Percentiles rank a stretch among this genome's conserved stretches.
Conservation (phyloP, 2,113 vertebrate species). For the Rhipidura dahli region DNA sequence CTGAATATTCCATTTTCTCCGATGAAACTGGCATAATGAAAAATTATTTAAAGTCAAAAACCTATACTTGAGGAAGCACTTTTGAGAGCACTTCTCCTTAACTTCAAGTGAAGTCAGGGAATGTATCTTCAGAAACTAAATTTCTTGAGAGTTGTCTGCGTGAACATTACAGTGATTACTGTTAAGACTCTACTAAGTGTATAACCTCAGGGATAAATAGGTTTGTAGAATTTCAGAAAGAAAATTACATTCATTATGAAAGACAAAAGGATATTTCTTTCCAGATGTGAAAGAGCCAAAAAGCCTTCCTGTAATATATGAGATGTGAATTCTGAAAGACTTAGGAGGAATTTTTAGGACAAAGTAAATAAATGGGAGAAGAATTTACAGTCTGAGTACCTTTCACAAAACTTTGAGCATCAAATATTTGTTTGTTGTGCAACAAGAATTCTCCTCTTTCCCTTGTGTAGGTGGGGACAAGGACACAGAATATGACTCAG, state of each 20-base stretch:
- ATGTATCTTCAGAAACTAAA: neutral
- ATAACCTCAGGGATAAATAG: neutral
- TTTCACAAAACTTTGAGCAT: neutral
- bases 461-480: neutral
- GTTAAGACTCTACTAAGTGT: neutral
- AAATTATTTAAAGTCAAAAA: conserved; percentile 5
- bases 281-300: neutral
- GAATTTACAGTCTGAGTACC: neutral
- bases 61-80: neutral
- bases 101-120: neutral
- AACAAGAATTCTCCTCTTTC: neutral
- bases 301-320: neutral
- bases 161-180: neutral
- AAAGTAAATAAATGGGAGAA: neutral
- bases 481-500: neutral
- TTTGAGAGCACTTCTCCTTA: neutral
- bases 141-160: neutral
- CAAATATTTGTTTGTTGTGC: neutral
- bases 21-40: neutral
- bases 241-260: neutral
- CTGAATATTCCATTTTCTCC: neutral
- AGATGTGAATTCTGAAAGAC: neutral
- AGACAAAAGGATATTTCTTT: neutral
- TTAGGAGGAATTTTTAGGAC: neutral
- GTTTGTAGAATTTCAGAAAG: neutral